These are phyloP conservation scores for cattle (Bos taurus) DNA, from an alignment of 2,113 vertebrate genomes.

Conservation along the genomic window DNA sequence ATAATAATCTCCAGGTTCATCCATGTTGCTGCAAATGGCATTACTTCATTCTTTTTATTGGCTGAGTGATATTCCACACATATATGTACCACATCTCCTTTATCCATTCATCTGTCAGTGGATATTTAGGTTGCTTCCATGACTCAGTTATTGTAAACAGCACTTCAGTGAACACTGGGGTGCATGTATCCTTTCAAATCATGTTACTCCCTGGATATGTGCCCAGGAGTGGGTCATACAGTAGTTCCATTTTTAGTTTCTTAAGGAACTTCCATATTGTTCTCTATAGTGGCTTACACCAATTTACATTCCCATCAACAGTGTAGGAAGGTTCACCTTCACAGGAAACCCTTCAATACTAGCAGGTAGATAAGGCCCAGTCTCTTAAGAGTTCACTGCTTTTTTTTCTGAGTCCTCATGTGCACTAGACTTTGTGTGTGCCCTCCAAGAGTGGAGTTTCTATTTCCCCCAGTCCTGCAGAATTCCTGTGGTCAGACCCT, in stretches of 20 bases:
- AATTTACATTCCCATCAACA: not conserved
- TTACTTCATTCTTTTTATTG: not conserved
- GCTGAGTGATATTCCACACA: not conserved
- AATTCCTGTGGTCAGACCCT: not conserved
- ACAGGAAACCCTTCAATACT: not conserved
- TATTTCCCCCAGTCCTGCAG: not conserved
- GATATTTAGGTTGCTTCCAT: not conserved
- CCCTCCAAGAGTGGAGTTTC: not conserved
- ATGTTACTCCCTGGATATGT: not conserved
- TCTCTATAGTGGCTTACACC: not conserved
- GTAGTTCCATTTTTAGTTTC: not conserved
- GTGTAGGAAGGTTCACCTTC: not conserved
- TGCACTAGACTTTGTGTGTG: not conserved
- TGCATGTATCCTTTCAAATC: not conserved
- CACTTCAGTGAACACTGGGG: not conserved
- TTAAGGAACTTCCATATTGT: not conserved
- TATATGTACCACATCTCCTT: not conserved
- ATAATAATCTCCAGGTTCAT: not conserved
- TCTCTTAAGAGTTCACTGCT: not conserved
- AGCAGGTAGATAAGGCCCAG: not conserved
- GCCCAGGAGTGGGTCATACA: not conserved
- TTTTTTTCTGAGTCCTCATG: not conserved
- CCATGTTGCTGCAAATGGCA: not conserved
- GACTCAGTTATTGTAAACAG: not conserved
- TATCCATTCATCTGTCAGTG: not conserved